phyloP scores from a whole-genome alignment of 2,797 vertebrate species.

The Falco concolor region DNA sequence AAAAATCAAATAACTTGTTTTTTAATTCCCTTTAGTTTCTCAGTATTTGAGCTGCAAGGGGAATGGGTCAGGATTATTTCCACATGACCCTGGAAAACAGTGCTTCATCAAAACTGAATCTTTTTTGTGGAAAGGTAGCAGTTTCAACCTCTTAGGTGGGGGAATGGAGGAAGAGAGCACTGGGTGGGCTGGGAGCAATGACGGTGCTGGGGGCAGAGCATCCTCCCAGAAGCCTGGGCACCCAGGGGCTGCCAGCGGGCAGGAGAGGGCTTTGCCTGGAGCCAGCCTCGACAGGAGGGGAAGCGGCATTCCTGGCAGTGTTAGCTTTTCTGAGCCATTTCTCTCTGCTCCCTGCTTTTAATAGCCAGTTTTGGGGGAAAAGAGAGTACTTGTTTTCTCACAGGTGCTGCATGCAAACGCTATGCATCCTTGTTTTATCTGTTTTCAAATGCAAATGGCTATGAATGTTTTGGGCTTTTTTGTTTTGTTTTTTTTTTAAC shows the following conservation, averaged over 20 bases:
- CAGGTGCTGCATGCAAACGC: neutral
- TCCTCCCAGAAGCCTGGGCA: neutral
- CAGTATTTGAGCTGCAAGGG: neutral
- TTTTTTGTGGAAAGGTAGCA: neutral
- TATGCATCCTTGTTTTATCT: neutral
- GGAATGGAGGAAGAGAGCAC: accelerated
- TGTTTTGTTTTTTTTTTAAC: neutral
- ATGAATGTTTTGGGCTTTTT: neutral
- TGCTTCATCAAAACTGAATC: neutral
- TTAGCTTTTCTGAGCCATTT: neutral
- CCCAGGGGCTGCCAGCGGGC: neutral
- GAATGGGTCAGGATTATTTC: neutral
- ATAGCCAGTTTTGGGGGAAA: neutral
- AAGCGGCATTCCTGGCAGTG: accelerated
- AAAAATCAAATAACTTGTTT: neutral
- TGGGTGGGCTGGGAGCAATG: neutral
- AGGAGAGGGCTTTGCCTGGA: neutral
- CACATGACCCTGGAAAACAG: neutral
- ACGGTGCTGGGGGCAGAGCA: accelerated
- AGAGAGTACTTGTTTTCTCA: neutral
- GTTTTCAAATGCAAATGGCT: neutral
- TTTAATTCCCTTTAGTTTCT: neutral
- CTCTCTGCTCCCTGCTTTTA: neutral
- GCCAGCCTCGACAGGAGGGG: neutral
- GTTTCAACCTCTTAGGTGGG: neutral